A percentile compares a stretch with the other conserved stretches of the same genome.
Evolutionary conservation across 1,140 invertebrate species (phyloP).

Genomic region (Nasonia vitripennis): DNA sequence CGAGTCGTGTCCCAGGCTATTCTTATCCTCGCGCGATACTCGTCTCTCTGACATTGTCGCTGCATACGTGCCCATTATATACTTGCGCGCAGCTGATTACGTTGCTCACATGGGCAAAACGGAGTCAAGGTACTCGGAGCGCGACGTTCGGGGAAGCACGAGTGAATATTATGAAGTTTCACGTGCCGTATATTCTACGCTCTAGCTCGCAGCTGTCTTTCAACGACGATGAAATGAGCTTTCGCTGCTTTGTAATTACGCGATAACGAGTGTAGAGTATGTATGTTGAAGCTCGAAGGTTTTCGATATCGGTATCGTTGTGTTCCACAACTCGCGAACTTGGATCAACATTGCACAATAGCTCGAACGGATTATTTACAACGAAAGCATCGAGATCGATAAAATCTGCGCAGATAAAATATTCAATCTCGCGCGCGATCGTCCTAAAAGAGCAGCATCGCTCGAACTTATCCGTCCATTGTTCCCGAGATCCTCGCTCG

Average conservation of each 20-base stretch:
- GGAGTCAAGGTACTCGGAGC: conserved; percentile 17
- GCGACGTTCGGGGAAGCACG: neutral
- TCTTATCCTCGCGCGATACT: neutral
- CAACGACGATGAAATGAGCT: too few relatives aligned
- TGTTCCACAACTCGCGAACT: too few relatives aligned
- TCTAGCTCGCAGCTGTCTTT: too few relatives aligned
- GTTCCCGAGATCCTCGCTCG: neutral
- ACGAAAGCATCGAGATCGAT: too few relatives aligned
- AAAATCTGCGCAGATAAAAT: neutral
- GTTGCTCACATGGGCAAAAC: conserved; percentile 39
- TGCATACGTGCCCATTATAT: neutral
- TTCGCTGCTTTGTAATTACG: too few relatives aligned
- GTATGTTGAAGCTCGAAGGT: too few relatives aligned
- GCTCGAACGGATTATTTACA: too few relatives aligned
- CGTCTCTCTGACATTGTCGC: neutral
- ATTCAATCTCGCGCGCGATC: neutral
- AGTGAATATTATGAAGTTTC: neutral
- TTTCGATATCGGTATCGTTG: too few relatives aligned
- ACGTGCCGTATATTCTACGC: too few relatives aligned
- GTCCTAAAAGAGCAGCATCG: neutral
- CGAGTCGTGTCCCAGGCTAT: neutral
- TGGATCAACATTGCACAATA: too few relatives aligned
- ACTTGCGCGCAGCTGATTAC: conserved; percentile 45
- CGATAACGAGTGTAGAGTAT: too few relatives aligned
- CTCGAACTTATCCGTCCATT: neutral